These are phyloP conservation scores for Cheiracanthium punctorium DNA, from an alignment of 2,888 invertebrate species.

Conservation along the genomic window DNA sequence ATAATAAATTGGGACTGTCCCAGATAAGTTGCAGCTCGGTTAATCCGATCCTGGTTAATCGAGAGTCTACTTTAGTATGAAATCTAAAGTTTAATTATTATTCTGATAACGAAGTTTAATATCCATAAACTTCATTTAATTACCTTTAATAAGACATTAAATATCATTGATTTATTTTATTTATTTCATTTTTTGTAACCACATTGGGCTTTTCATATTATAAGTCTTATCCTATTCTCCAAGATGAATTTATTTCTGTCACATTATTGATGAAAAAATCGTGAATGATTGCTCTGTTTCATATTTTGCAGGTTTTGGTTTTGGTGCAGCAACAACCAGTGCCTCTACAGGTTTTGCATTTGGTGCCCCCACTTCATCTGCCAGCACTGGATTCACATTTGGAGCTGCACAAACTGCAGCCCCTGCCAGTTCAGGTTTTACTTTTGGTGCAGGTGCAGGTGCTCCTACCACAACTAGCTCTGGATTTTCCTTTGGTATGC, in stretches of 20 bases:
- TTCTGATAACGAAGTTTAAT: no score
- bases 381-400: constrained; percentile 14
- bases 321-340: constrained; percentile 30
- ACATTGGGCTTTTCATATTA: background rate
- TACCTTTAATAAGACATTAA: background rate
- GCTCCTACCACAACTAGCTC: constrained; percentile 16
- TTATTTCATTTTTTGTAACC: background rate
- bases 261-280: background rate
- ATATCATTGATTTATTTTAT: background rate
- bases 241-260: background rate
- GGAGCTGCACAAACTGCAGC: background rate
- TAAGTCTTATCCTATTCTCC: background rate
- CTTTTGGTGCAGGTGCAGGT: constrained; percentile 24
- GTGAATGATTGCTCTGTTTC: background rate
- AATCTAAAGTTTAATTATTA: no score
- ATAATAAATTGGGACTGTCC: no score
- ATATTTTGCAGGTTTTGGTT: constrained; percentile 29
- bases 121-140: no score
- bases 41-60: no score
- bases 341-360: constrained; percentile 41
- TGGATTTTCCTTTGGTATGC: constrained; percentile 32
- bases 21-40: no score
- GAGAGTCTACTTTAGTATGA: no score
- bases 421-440: background rate
- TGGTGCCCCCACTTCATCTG: constrained; percentile 32